Percentiles rank a stretch among this genome's conserved stretches.
phyloP scores from a whole-genome alignment of 2,888 invertebrate genomes.

The Amiota minor region DNA sequence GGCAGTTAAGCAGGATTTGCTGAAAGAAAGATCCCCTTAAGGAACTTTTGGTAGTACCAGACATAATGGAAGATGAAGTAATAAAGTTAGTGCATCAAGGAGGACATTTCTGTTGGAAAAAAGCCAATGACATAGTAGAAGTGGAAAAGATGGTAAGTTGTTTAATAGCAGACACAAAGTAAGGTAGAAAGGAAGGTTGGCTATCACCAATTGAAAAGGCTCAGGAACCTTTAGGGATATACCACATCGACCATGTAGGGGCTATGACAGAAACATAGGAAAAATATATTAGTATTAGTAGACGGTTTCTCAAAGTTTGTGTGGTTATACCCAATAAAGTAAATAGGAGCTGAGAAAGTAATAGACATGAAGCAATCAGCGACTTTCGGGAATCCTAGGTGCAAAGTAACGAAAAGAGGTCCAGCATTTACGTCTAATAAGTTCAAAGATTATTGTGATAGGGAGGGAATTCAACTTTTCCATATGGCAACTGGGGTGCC shows the following conservation, averaged over 20 bases:
- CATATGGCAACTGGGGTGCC: slow-evolving; percentile 8
- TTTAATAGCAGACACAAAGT: slow-evolving; percentile 58
- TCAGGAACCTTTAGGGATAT: neutral
- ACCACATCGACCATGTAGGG: too few relatives aligned
- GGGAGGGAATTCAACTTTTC: slow-evolving; percentile 58
- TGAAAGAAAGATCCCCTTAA: neutral
- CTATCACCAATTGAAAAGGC: neutral
- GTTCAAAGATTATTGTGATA: slow-evolving; percentile 62
- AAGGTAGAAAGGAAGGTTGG: slow-evolving; percentile 38
- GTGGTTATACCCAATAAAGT: slow-evolving; percentile 60
- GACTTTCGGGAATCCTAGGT: slow-evolving; percentile 65
- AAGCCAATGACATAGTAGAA: neutral
- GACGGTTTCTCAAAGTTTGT: slow-evolving; percentile 64
- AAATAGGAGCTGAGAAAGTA: slow-evolving; percentile 52
- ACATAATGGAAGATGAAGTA: neutral
- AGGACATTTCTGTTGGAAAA: slow-evolving; percentile 15
- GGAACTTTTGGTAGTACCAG: neutral
- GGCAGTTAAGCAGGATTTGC: too few relatives aligned
- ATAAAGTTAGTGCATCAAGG: slow-evolving; percentile 2
- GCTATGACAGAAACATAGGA: too few relatives aligned
- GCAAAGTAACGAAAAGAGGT: slow-evolving; percentile 62
- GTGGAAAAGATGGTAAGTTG: slow-evolving; percentile 51
- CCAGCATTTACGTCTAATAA: slow-evolving; percentile 65
- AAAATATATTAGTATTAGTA: slow-evolving; percentile 56
- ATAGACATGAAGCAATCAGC: slow-evolving; percentile 53